phyloP scores from a whole-genome alignment of 2,797 vertebrate genomes.

The Philypnodon macrostomus region DNA sequence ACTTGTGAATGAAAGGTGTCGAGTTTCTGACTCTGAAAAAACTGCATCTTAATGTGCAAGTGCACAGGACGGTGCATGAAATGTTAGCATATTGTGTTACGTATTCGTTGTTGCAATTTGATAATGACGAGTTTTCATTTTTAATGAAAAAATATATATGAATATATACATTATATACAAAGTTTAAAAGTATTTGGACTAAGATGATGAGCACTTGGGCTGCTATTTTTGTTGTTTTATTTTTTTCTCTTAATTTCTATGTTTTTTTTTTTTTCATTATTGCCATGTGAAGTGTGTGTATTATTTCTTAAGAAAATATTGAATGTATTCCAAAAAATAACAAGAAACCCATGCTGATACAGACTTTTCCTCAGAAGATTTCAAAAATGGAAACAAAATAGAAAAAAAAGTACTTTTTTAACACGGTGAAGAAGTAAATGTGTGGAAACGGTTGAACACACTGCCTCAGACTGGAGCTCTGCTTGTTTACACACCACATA shows the following conservation, averaged over 20 bases:
- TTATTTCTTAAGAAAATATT: slow-evolving; percentile 80
- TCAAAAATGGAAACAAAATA: slow-evolving; percentile 72
- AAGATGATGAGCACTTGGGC: slow-evolving; percentile 84
- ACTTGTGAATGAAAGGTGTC: slow-evolving; percentile 79
- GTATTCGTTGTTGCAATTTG: slow-evolving; percentile 80
- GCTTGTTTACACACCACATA: slow-evolving; percentile 84
- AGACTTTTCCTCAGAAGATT: slow-evolving; percentile 76
- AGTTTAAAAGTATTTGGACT: slow-evolving; percentile 85
- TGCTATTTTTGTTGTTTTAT: slow-evolving; percentile 75
- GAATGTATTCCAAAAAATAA: slow-evolving; percentile 85
- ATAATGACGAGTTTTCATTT: slow-evolving; percentile 78
- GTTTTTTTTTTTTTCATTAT: slow-evolving; percentile 74
- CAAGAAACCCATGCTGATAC: slow-evolving; percentile 75
- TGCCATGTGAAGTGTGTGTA: slow-evolving; percentile 81
- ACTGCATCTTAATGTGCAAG: slow-evolving; percentile 79
- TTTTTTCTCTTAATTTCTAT: too few relatives aligned
- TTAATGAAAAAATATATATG: slow-evolving; percentile 78
- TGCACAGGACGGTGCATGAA: slow-evolving; percentile 76
- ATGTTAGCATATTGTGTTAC: slow-evolving; percentile 84
- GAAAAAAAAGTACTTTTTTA: slow-evolving; percentile 55
- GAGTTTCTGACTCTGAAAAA: slow-evolving; percentile 74
- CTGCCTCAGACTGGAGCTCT: slow-evolving; percentile 84
- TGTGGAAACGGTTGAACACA: slow-evolving; percentile 80
- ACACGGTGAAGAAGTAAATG: slow-evolving; percentile 52
- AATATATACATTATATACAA: slow-evolving; percentile 83